Percentiles rank a stretch among this genome's conserved stretches.
phyloP scores from a whole-genome alignment of 1,140 invertebrate species.

The Ceratina japonica region DNA sequence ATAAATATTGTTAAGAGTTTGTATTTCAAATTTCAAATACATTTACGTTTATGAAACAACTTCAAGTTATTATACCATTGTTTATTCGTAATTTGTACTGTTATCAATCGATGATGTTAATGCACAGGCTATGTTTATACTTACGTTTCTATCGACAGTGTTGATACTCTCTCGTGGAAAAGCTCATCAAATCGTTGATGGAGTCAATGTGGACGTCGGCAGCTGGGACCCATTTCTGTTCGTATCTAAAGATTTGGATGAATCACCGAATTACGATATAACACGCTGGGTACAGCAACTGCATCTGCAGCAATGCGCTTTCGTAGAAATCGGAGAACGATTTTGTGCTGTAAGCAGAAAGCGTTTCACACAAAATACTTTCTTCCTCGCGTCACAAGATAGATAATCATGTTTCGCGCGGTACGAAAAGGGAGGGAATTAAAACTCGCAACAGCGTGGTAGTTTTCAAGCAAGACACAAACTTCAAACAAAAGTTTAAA shows the following conservation, averaged over 20 bases:
- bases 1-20: neutral
- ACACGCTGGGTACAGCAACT: constrained; percentile 43
- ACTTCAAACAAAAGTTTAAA: neutral
- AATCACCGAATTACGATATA: constrained; percentile 52
- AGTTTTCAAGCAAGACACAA: neutral
- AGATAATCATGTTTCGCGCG: neutral
- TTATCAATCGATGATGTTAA: constrained; percentile 51
- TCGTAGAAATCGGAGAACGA: constrained; percentile 57
- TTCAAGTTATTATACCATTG: constrained; percentile 22
- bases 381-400: neutral
- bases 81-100: constrained; percentile 27
- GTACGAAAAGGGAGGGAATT: neutral
- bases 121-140: constrained; percentile 63
- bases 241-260: constrained; percentile 32
- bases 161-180: constrained; percentile 46
- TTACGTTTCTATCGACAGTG: constrained; percentile 46
- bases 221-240: constrained; percentile 39
- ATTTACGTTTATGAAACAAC: neutral
- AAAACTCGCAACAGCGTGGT: neutral
- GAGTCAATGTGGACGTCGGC: neutral
- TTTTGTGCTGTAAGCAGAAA: constrained; percentile 56
- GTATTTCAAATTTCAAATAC: neutral
- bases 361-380: constrained; percentile 7
- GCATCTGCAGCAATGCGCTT: constrained; percentile 54
- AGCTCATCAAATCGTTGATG: constrained; percentile 27